Evolutionary conservation across 2,797 vertebrate genomes (phyloP).

Genomic region (Zalophus californianus): DNA sequence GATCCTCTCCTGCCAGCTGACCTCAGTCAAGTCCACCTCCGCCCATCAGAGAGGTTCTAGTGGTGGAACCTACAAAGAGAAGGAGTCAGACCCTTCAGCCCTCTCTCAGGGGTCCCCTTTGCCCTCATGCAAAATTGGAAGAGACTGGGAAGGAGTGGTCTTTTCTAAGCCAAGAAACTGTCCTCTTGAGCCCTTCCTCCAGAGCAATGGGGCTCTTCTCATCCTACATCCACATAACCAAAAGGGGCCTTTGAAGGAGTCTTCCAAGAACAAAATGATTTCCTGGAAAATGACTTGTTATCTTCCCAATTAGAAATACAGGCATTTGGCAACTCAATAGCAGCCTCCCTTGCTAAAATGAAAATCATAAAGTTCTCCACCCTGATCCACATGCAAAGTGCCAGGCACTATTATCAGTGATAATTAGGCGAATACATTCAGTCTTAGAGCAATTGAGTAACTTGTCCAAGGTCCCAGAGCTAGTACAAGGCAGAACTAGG

Average conservation of each 20-base stretch:
- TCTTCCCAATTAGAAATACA: slow-evolving; percentile 17
- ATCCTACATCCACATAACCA: not conserved
- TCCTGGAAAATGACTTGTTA: slow-evolving; percentile 46
- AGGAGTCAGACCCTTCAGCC: not conserved
- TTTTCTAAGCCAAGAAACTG: slow-evolving; percentile 65
- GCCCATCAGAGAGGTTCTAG: not conserved
- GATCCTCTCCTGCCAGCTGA: not conserved
- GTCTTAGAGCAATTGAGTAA: not conserved
- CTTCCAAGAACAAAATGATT: slow-evolving; percentile 59
- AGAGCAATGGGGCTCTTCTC: not conserved
- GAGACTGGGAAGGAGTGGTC: not conserved
- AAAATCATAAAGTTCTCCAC: not conserved
- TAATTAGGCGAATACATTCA: not conserved
- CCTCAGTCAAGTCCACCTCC: not conserved
- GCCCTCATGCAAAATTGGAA: not conserved
- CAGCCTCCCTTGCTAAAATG: not conserved
- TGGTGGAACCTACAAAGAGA: not conserved
- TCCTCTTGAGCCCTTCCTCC: not conserved
- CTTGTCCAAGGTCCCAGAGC: slow-evolving; percentile 37
- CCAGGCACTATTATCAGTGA: not conserved
- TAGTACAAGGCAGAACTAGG: not conserved
- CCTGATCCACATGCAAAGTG: not conserved
- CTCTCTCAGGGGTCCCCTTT: not conserved
- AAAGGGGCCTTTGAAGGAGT: slow-evolving; percentile 48
- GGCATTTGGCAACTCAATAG: not conserved